Evolutionary conservation across 2,888 invertebrate species (phyloP).

Genomic region (Siphlonurus alternatus): DNA sequence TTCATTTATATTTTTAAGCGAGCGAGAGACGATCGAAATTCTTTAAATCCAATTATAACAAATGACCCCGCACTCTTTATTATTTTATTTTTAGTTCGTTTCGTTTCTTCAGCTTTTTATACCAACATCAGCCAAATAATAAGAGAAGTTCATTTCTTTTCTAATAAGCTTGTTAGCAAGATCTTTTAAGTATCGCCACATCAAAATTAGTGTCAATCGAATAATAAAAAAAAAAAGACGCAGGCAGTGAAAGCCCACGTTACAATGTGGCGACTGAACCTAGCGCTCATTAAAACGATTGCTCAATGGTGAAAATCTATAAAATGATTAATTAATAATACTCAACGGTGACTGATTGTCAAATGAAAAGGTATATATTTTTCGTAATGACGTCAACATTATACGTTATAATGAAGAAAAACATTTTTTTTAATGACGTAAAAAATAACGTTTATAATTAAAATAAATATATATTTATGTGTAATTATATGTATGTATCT

Average conservation of each 20-base stretch:
- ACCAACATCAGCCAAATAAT: background rate
- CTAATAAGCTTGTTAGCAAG: background rate
- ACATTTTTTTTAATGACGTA: too few relatives aligned
- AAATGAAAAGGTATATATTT: background rate
- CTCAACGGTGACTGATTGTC: background rate
- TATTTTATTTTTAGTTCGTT: too few relatives aligned
- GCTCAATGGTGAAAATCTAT: background rate
- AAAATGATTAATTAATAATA: background rate
- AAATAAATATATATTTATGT: too few relatives aligned
- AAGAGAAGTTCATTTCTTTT: background rate
- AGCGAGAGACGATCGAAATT: too few relatives aligned
- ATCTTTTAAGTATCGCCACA: background rate
- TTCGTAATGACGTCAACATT: background rate
- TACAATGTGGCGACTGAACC: background rate
- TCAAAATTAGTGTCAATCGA: background rate
- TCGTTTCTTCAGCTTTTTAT: background rate
- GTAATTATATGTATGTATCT: too few relatives aligned
- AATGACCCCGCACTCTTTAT: slow-evolving; percentile 1
- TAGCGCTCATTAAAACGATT: background rate
- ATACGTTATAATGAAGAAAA: too few relatives aligned
- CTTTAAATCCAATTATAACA: slow-evolving; percentile 3
- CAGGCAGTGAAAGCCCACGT: background rate
- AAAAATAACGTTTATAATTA: too few relatives aligned
- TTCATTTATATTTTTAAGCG: too few relatives aligned
- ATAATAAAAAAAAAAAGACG: background rate